phyloP scores from a whole-genome alignment of 1,140 invertebrate species.

The Apis laboriosa region DNA sequence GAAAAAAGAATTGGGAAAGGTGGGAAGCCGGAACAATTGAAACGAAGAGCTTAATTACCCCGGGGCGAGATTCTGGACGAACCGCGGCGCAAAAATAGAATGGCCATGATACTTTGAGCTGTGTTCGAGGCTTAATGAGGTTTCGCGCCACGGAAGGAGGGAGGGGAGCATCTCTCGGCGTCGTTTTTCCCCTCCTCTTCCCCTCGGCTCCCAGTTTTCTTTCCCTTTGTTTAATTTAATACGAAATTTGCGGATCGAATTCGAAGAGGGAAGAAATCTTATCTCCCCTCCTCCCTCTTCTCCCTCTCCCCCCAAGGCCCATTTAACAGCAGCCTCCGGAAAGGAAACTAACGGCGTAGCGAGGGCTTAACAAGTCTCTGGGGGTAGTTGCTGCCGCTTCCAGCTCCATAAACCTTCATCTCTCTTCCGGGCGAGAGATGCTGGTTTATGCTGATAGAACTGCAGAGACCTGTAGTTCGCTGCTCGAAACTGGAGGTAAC shows the following conservation, averaged over 20 bases:
- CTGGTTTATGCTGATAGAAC: too few species aligned
- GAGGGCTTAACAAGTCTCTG: background rate
- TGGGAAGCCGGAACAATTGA: conserved; percentile 21
- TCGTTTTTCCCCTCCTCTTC: background rate
- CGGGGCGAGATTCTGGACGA: conserved; percentile 39
- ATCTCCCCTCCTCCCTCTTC: too few species aligned
- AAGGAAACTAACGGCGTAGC: background rate
- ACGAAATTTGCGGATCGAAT: background rate
- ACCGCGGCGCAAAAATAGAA: conserved; percentile 35
- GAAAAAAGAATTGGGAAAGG: conserved; percentile 25
- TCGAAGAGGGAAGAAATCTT: background rate
- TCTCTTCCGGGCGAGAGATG: background rate
- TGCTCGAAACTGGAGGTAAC: too few species aligned
- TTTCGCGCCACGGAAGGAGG: background rate
- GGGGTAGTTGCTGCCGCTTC: background rate
- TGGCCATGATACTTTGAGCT: conserved; percentile 20
- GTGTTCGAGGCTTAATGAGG: conserved; percentile 28
- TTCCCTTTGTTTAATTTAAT: too few species aligned
- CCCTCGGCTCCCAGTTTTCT: background rate
- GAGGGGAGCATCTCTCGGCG: too few species aligned
- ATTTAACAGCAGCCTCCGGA: background rate
- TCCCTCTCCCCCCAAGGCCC: background rate
- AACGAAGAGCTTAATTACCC: conserved; percentile 66
- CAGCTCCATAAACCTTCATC: background rate
- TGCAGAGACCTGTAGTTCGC: too few species aligned